A percentile compares a stretch with the other conserved stretches of the same genome.
phyloP scores from a whole-genome alignment of 92 coral and sea anemone species.

The Porites rus region DNA sequence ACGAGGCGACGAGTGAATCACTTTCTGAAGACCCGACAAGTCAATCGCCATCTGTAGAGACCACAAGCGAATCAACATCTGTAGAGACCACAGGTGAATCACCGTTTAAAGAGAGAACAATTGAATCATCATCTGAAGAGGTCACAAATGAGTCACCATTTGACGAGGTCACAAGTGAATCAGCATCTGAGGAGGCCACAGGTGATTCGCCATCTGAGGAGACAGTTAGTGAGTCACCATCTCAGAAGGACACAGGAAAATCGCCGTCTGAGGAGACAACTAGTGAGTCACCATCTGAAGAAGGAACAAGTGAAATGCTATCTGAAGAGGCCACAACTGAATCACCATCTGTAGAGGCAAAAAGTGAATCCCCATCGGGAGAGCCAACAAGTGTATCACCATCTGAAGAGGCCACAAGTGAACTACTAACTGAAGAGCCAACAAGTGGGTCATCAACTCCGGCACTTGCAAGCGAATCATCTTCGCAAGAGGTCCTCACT shows the following conservation, averaged over 20 bases:
- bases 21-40: neutral
- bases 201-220: neutral
- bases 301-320: neutral
- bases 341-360: neutral
- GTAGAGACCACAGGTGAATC: neutral
- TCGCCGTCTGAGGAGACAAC: neutral
- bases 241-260: neutral
- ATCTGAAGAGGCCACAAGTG: neutral
- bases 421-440: neutral
- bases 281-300: neutral
- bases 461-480: neutral
- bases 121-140: no score
- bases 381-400: neutral
- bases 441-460: neutral
- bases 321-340: neutral
- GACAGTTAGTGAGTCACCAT: neutral
- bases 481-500: neutral
- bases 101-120: neutral
- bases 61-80: neutral
- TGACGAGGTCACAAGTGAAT: neutral
- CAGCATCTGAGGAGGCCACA: neutral
- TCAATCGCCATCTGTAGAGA: neutral
- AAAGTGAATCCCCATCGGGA: neutral
- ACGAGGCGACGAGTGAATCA: neutral
- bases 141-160: no score